A percentile compares a stretch with the other conserved stretches of the same genome.
Conservation (phyloP, 2,797 vertebrate species). For the Poeciliopsis paucimaculata region DNA sequence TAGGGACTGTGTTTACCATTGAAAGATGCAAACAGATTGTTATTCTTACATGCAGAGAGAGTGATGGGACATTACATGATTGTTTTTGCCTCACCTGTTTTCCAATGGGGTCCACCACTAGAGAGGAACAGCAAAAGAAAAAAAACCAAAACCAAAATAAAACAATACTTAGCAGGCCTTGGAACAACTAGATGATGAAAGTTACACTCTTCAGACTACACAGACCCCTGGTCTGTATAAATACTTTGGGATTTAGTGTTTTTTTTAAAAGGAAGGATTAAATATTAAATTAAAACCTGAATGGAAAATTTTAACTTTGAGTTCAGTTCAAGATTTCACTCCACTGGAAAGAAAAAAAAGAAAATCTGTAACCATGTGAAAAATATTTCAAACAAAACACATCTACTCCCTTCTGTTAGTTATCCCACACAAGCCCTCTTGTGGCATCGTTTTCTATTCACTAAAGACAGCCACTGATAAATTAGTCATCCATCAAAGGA, state of each 20-base stretch:
- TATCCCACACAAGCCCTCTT: slow-evolving; percentile 40
- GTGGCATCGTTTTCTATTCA: slow-evolving; percentile 77
- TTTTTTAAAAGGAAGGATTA: slow-evolving; percentile 12
- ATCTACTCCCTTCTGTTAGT: slow-evolving; percentile 34
- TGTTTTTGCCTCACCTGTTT: slow-evolving; percentile 75
- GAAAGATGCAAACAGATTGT: slow-evolving; percentile 69
- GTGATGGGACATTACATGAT: slow-evolving; percentile 64
- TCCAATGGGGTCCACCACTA: slow-evolving; percentile 61
- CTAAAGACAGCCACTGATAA: slow-evolving; percentile 76
- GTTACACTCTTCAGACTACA: slow-evolving; percentile 49
- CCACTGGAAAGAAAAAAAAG: background rate
- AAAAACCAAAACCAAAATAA: background rate
- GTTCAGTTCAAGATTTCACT: slow-evolving; percentile 4
- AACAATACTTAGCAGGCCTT: slow-evolving; percentile 72
- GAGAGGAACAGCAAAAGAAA: slow-evolving; percentile 32
- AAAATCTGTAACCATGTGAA: background rate
- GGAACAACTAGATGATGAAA: slow-evolving; percentile 69
- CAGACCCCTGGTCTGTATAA: slow-evolving; percentile 41
- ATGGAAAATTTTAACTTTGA: slow-evolving; percentile 22
- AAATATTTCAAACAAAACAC: slow-evolving; percentile 4
- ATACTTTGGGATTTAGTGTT: slow-evolving; percentile 15
- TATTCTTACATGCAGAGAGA: slow-evolving; percentile 68
- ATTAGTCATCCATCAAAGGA: slow-evolving; percentile 79
- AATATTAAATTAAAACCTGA: slow-evolving; percentile 23
- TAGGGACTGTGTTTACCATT: slow-evolving; percentile 64